Evolutionary conservation across 2,113 vertebrate species (phyloP), one percentile per base, ranked within the genome.

Genomic region (Nibea albiflora): DNA sequence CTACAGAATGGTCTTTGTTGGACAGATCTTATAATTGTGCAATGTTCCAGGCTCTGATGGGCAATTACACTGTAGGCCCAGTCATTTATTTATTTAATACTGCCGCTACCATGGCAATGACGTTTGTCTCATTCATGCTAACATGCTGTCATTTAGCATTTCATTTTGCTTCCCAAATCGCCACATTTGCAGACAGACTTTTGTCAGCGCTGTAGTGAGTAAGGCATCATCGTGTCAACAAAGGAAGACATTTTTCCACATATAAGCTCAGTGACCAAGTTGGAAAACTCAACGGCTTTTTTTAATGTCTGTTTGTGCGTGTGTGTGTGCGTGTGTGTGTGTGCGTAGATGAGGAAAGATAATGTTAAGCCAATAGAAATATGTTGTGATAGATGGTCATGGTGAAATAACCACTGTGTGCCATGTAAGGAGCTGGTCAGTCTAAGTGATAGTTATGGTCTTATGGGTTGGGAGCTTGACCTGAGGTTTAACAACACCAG

Each of bases 1-100:
- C 85, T 80, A 93, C 90, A 93, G 85, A 91, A 90, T 92, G 80
- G 76, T 89, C 90, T 93, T 94, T 94, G 92, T 94, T 89, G 88
- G 83, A 81, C 63, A 66, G 74, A 88, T 92, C 81, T 90, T 72
- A 85, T 89, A 91, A 90, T 89, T 49, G n/a, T 89, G 89, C 81
- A 90, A 78, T 87, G 85, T 93, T 93, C 93, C 91, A 80, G 78
- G 17, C 84, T 89, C 75, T 93, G 92, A 94, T 92, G 79, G 91
- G 80, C 91, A 93, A 88, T 93, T 93, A 93, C 81, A 85, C 44
- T 67, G 53, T 68, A 82, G 73, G 61, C 77, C 49, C n/a, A 5
- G 69, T 61, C 85, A 84, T 92, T 92, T 92, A 88, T 93, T 89
- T 91, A 90, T 89, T 90, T 79, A 85, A 89, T 89, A 90, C 70